Base-by-base conservation (phyloP, 2,888 invertebrate species). In the Phorcus lineatus region DNA sequence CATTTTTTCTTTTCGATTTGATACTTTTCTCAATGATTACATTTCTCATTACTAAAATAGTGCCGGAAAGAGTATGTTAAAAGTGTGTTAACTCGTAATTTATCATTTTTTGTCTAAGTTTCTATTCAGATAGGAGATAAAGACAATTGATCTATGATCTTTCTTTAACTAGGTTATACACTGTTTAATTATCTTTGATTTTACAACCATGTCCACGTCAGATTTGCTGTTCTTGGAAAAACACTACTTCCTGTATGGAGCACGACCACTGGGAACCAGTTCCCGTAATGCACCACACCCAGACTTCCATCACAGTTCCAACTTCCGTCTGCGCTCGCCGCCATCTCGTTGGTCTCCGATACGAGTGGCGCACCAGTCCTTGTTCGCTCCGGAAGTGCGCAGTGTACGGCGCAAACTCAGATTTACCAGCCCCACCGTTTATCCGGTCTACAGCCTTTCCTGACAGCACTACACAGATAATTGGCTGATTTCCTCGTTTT, bases 381-480 rank as follows among this genome's bases (percentile, higher is more conserved):
- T 86, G 86, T 80, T 40, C 53, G 0, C 67, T 86, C 28, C 81
- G 83, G 31, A 77, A 81, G 24, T 87, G 86, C 54, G 82, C 85
- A 16, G 78, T 86, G 0, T 86, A 87, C 62, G 83, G 82, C 1
- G 24, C 76, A 3, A 57, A 81, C 36, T 85, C 74, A 24, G 74
- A 81, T n/a, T 79, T 87, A 13, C 87, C 87, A n/a, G 86, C 84
- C 0, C 83, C 87, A 0, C 82, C 86, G 0, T 87, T 82, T 74
- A 79, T 77, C 40, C 40, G 31, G 66, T 24, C n/a, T 66, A 28
- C 28, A 24, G 77, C 77, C 36, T 55, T 77, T 54, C 17, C 36
- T n/a, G 40, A 40, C n/a, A 40, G 70, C 24, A 24, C 62, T 4
- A 16, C 24, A 1, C 28, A 28, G 16, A 62, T 62, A 2, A 62